phyloP scores from a whole-genome alignment of 2,888 invertebrate genomes.

The Urechis unicinctus region DNA sequence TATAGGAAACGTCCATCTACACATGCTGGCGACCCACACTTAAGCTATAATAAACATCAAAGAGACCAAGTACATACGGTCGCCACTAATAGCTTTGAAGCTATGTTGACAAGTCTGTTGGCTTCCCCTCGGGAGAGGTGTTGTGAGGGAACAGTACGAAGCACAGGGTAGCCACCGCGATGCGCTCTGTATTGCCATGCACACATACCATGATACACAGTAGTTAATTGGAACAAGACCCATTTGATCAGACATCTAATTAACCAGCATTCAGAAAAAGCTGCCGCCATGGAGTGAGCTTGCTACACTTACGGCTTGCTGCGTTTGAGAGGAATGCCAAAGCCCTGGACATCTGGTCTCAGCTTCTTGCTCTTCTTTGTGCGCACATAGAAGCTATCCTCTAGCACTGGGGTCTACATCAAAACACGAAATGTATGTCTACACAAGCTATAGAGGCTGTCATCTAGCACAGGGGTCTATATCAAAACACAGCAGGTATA shows the following conservation, averaged over 20 bases:
- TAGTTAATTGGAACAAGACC: too few species aligned
- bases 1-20: too few species aligned
- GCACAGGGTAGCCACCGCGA: conserved; percentile 34
- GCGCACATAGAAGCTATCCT: background rate
- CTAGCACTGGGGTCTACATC: background rate
- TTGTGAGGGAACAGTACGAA: conserved; percentile 32
- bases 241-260: too few species aligned
- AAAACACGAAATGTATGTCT: background rate
- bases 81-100: conserved; percentile 41
- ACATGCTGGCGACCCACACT: too few species aligned
- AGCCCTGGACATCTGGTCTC: background rate
- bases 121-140: conserved; percentile 34
- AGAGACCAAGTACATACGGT: conserved; percentile 39
- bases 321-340: background rate
- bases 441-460: background rate
- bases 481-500: background rate
- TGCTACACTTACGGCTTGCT: background rate
- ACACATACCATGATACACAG: background rate
- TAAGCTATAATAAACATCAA: too few species aligned
- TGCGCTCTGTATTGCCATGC: conserved; percentile 22
- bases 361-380: background rate
- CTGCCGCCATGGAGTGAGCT: background rate
- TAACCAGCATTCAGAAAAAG: too few species aligned
- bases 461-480: background rate
- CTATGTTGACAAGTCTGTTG: conserved; percentile 39